Conservation (phyloP, 35 echinoderm and acorn worm genomes). For the Anneissia japonica region DNA sequence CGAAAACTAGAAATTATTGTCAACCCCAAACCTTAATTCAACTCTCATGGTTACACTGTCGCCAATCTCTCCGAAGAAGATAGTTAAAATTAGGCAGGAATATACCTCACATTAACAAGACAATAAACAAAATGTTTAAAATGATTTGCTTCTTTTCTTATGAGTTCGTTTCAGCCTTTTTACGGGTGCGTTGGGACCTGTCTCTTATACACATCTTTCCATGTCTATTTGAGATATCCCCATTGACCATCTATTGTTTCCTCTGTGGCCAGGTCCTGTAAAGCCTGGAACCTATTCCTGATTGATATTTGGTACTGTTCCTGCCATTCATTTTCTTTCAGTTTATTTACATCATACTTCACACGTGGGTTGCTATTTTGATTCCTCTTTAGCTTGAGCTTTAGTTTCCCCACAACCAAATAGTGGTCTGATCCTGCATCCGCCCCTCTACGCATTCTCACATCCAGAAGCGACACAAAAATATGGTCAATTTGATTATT, state of each 20-base stretch:
- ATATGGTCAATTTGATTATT: conserved; percentile 15
- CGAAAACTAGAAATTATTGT: too few species aligned
- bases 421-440: conserved; percentile 18
- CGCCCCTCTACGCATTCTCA: neutral
- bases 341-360: too few species aligned
- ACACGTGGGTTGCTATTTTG: neutral
- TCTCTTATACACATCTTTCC: neutral
- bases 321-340: too few species aligned
- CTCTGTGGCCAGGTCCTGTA: conserved; percentile 9
- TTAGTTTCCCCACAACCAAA: neutral
- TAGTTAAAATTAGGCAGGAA: too few species aligned
- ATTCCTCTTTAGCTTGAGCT: conserved; percentile 12
- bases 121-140: too few species aligned
- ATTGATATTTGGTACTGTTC: too few species aligned
- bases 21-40: too few species aligned
- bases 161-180: too few species aligned
- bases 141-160: too few species aligned
- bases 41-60: too few species aligned
- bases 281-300: neutral
- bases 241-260: conserved; percentile 11
- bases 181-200: neutral
- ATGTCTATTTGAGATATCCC: neutral
- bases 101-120: too few species aligned
- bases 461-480: conserved; percentile 7
- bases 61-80: too few species aligned